Percentiles rank a stretch among this genome's conserved stretches.
Evolutionary conservation across 2,888 invertebrate genomes (phyloP).

Genomic region (Caenorhabditis afra): DNA sequence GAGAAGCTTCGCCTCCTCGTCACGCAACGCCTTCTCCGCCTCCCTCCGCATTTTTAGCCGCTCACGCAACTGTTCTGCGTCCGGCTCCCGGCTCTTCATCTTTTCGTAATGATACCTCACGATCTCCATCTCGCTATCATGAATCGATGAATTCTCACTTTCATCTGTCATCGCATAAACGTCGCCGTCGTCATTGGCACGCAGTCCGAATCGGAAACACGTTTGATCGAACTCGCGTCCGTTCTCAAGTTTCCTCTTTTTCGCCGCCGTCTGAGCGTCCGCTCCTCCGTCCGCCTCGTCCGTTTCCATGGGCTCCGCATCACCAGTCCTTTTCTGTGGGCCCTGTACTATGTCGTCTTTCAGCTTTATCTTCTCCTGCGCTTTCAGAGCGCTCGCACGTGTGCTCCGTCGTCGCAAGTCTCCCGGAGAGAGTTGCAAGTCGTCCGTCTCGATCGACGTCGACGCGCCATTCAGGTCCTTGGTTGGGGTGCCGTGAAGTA

Average conservation of each 20-base stretch:
- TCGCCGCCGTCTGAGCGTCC: slow-evolving; percentile 42
- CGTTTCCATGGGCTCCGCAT: slow-evolving; percentile 27
- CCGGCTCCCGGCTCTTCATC: slow-evolving; percentile 62
- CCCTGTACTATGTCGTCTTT: slow-evolving; percentile 67
- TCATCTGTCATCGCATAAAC: slow-evolving; percentile 79
- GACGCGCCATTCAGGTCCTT: slow-evolving; percentile 47
- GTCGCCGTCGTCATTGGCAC: slow-evolving; percentile 65
- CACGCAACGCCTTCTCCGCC: slow-evolving; percentile 49
- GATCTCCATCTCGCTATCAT: slow-evolving; percentile 73
- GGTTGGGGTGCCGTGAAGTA: slow-evolving; percentile 43
- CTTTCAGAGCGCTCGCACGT: slow-evolving; percentile 76
- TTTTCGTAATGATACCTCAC: slow-evolving; percentile 75
- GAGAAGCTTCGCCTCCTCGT: slow-evolving; percentile 95
- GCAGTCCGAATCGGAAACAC: slow-evolving; percentile 76
- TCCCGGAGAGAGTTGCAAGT: slow-evolving; percentile 67
- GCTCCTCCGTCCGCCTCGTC: slow-evolving; percentile 46
- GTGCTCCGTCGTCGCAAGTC: slow-evolving; percentile 74
- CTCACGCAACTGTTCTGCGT: slow-evolving; percentile 67
- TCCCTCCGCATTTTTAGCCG: slow-evolving; percentile 54
- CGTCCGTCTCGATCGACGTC: slow-evolving; percentile 32
- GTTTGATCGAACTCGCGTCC: slow-evolving; percentile 75
- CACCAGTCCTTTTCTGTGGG: slow-evolving; percentile 33
- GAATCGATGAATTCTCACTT: slow-evolving; percentile 79
- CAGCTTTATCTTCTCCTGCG: slow-evolving; percentile 77
- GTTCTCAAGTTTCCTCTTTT: slow-evolving; percentile 72